Evolutionary conservation across 2,113 vertebrate genomes (phyloP), one percentile per base, ranked within the genome.

Genomic region (Oryzias celebensis): DNA sequence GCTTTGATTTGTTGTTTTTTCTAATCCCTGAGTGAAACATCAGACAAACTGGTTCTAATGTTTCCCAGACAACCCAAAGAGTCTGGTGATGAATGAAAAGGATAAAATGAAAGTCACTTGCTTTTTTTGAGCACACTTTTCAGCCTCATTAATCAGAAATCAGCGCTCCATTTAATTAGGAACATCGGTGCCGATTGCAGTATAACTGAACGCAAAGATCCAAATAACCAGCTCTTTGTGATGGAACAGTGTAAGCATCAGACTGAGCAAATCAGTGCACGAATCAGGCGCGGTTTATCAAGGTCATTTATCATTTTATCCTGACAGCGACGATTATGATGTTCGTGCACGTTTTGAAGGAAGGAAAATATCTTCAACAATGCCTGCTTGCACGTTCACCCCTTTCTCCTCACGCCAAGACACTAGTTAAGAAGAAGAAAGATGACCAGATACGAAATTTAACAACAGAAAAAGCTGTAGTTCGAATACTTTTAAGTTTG

Each of bases 301-400:
- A 28, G 52, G 47, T 46, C 59, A 75, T 88, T 82, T 72, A 79
- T 84, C 83, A 87, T 68, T 42, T 46, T 36, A 59, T 73, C 52
- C 57, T 85, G 71, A 75, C 67, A 85, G 55, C 43, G 48, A 45
- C 4, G 49, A 24, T 51, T 26, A 61, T 64, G 56, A 17, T 46
- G 54, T 65, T 58, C 56, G 50, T 57, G 45, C 56, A 10, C 36
- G 36, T 36, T 36, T 12, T 12, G 49, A 4, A 41, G 13, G 18
- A 26, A 52, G 47, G 59, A 15, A 58, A 56, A 56, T 45, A 58
- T 69, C 18, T 16, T 60, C 43, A 42, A 59, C 8, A 64, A 47
- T 28, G 36, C 44, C 51, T 48, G 23, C 43, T 26, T 55, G 51
- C 46, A 47, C 51, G 14, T 53, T 53, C 47, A 26, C 36, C 28